Conservation (phyloP, 2,888 invertebrate species). For the Hipparchia sbordonii region DNA sequence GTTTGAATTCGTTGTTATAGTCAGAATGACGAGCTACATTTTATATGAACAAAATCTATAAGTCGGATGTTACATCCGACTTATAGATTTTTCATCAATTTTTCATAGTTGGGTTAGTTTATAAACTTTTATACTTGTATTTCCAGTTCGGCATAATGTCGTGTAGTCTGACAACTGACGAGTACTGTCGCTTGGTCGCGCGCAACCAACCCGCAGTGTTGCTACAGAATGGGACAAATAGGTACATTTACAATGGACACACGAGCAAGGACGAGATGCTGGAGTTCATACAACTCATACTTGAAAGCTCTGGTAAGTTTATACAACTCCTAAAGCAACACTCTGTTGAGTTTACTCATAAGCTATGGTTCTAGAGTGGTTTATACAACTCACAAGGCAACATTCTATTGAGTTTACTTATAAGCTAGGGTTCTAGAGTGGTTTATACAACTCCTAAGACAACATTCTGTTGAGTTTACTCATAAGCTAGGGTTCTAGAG, state of each 20-base stretch:
- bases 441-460: conserved; percentile 45
- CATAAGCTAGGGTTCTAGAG: not conserved
- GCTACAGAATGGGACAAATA: conserved; percentile 53
- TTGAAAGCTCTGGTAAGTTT: conserved; percentile 48
- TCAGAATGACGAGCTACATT: too few species aligned
- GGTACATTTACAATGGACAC: conserved; percentile 52
- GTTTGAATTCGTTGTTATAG: too few species aligned
- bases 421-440: not conserved
- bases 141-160: conserved; percentile 68
- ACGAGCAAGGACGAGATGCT: conserved; percentile 51
- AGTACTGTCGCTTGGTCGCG: conserved; percentile 56
- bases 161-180: conserved; percentile 55
- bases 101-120: too few species aligned
- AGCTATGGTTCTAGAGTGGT: not conserved
- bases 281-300: conserved; percentile 60
- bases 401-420: conserved; percentile 38
- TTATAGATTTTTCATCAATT: too few species aligned
- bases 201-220: conserved; percentile 52
- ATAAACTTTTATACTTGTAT: not conserved
- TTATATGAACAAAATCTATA: too few species aligned
- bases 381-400: conserved; percentile 46
- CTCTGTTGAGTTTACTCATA: conserved; percentile 27
- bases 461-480: conserved; percentile 45
- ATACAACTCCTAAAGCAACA: conserved; percentile 51
- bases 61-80: too few species aligned